Evolutionary conservation across 1,140 invertebrate species (phyloP).

Genomic region (Orchesella cincta): DNA sequence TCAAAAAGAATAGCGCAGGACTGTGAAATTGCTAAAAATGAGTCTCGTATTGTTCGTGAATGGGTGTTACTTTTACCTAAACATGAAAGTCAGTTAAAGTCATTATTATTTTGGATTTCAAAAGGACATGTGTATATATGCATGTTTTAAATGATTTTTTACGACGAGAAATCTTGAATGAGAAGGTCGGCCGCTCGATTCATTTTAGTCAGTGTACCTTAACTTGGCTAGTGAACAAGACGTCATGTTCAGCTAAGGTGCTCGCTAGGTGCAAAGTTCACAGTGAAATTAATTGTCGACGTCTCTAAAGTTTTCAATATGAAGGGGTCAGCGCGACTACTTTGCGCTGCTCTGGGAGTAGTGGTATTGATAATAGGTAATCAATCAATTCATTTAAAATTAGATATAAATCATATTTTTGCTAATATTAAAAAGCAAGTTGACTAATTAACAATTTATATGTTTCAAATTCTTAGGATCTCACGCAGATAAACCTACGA

Average conservation of each 20-base stretch:
- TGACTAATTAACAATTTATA: not conserved
- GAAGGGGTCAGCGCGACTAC: not conserved
- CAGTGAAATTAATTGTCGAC: no score
- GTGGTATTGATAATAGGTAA: not conserved
- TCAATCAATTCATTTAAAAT: not conserved
- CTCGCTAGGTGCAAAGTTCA: no score
- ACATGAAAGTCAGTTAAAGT: no score
- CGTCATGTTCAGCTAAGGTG: no score
- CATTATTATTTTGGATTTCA: not conserved
- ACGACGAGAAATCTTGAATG: conserved; percentile 20
- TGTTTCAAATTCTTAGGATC: not conserved
- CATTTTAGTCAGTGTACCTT: conserved; percentile 2
- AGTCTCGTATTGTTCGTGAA: not conserved
- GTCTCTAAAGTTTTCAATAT: not conserved
- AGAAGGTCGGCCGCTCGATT: not conserved
- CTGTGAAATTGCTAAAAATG: no score
- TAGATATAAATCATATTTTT: not conserved
- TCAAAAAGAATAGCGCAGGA: no score
- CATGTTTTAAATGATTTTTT: not conserved
- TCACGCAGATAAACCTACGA: not conserved
- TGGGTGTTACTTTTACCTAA: not conserved
- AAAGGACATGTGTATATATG: not conserved
- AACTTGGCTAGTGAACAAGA: not conserved
- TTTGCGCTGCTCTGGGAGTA: not conserved
- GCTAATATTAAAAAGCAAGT: not conserved